These are phyloP conservation scores for Calosoma granatense DNA, from an alignment of 1,140 invertebrate species.

Conservation along the genomic window DNA sequence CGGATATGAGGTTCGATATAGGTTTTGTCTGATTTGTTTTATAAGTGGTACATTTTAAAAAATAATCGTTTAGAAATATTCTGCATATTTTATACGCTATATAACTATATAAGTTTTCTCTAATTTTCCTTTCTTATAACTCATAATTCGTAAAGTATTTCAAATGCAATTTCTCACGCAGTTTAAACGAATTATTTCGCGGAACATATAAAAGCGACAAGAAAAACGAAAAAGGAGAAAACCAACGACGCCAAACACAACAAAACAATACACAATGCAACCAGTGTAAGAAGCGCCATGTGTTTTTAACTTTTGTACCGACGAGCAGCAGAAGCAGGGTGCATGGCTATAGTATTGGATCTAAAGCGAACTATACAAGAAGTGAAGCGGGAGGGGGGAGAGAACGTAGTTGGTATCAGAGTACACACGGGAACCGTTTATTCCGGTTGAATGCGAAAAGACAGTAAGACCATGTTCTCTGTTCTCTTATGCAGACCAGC, in stretches of 20 bases:
- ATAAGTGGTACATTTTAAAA: too few species aligned
- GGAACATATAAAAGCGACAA: conserved; percentile 3
- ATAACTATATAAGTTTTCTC: too few species aligned
- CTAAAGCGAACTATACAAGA: not conserved
- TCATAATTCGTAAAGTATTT: too few species aligned
- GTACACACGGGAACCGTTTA: not conserved
- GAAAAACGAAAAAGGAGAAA: not conserved
- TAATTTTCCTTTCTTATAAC: too few species aligned
- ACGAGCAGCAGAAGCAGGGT: not conserved
- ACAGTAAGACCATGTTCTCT: not conserved
- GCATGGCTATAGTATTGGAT: not conserved
- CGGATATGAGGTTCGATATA: too few species aligned
- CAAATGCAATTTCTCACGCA: not conserved
- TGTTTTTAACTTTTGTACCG: not conserved
- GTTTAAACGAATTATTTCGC: conserved; percentile 1
- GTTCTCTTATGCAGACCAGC: not conserved
- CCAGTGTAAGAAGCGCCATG: not conserved
- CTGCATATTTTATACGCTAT: too few species aligned
- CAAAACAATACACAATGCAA: too few species aligned
- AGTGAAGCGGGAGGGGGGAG: not conserved
- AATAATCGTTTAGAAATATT: too few species aligned
- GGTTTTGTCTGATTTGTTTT: too few species aligned
- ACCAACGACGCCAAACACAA: not conserved
- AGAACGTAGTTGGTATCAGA: not conserved
- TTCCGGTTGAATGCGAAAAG: not conserved